A percentile compares a stretch with the other conserved stretches of the same genome.
Evolutionary conservation across 1,140 invertebrate species (phyloP).

Genomic region (Caenorhabditis tropicalis): DNA sequence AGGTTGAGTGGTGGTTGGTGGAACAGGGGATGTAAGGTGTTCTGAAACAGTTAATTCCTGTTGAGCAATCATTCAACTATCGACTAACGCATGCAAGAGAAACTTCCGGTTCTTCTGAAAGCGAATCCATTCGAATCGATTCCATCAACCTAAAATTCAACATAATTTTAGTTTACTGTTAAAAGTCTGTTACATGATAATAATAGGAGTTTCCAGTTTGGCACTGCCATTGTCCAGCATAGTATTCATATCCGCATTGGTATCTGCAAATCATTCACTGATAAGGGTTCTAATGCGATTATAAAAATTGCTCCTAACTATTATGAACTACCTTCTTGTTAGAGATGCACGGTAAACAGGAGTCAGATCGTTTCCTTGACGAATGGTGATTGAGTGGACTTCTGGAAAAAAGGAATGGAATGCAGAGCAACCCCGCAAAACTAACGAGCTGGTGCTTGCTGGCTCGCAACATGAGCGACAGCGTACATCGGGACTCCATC

Average conservation of each 20-base stretch:
- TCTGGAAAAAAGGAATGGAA: slow-evolving; percentile 10
- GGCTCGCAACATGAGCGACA: slow-evolving; percentile 51
- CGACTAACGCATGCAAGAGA: slow-evolving; percentile 56
- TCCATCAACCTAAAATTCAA: slow-evolving; percentile 57
- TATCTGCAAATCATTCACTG: slow-evolving; percentile 43
- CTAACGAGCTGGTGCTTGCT: slow-evolving; percentile 55
- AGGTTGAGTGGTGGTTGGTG: slow-evolving; percentile 47
- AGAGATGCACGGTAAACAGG: slow-evolving; percentile 35
- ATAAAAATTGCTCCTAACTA: too few relatives aligned
- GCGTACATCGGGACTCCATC: slow-evolving; percentile 50
- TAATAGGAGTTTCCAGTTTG: slow-evolving; percentile 34
- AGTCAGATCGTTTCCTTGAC: background rate
- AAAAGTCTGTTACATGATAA: slow-evolving; percentile 26
- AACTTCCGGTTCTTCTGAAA: slow-evolving; percentile 55
- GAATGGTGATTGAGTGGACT: slow-evolving; percentile 46
- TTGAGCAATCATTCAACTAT: too few relatives aligned
- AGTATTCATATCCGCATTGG: slow-evolving; percentile 57
- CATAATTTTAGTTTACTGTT: background rate
- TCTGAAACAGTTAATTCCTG: slow-evolving; percentile 45
- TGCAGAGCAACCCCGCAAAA: too few relatives aligned
- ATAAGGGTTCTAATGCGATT: slow-evolving; percentile 10
- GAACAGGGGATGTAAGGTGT: slow-evolving; percentile 24
- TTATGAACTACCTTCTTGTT: background rate
- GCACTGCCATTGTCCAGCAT: slow-evolving; percentile 60
- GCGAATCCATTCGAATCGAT: slow-evolving; percentile 51